Evolutionary conservation across 2,888 invertebrate species (phyloP), one percentile per base, ranked within the genome.

Genomic region (Herminia tarsipennalis): DNA sequence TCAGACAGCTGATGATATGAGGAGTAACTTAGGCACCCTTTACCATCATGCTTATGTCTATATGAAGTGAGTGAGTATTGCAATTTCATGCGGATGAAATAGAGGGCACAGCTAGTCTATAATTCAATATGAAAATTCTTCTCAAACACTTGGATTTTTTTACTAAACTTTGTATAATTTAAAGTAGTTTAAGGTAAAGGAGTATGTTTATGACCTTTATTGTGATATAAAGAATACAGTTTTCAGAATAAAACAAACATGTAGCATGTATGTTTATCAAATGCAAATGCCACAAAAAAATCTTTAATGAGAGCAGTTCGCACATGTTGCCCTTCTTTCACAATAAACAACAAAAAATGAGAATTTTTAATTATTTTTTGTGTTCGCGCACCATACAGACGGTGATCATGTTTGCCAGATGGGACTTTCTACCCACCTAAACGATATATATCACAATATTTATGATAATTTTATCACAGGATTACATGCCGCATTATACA

Each of bases 341-440:
- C 21, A 38, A 41, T 44, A 58, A 56, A 41, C 16, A 24, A 43
- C 42, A 48, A 45, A 56, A 57, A 61, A 69, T 62, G 64, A 51
- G 52, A 40, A 49, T 61, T 68, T 72, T 62, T 61, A 70, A 70
- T 65, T 51, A 55, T 67, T 76, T 78, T 79, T 78, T 73, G n/a
- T 73, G 50, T 59, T 64, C 52, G 56, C 49, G 51, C 49, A 51
- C 48, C 52, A 61, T 46, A 56, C 56, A 61, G 62, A n/a, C n/a
- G 64, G 63, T 64, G 65, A 57, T 56, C 56, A 50, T 46, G 49
- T 57, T 53, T 66, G 60, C 69, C 86, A 88, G 84, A 86, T 86
- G 88, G 70, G 82, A 69, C 62, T 67, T 69, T 68, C 83, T 82
- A 79, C 83, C 85, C 82, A 80, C 83, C 76, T 74, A 75, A 50